A percentile compares a stretch with the other conserved stretches of the same genome.
These are phyloP conservation scores for Metallyticus violacea DNA, from an alignment of 2,888 invertebrate genomes.

Conservation along the genomic window DNA sequence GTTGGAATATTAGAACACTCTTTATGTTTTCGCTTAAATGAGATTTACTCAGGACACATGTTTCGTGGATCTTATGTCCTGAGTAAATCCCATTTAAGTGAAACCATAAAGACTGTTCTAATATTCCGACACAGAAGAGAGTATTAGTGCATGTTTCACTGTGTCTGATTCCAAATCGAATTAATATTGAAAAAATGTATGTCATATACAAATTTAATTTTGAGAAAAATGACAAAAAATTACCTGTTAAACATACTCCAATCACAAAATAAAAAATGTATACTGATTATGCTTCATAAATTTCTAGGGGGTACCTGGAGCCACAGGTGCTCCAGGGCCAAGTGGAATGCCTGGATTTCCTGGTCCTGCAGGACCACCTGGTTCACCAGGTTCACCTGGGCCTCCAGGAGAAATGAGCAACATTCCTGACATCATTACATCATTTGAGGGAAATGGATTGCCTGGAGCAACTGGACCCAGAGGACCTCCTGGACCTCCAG, in stretches of 20 bases:
- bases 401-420: conserved; percentile 41
- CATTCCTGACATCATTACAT: conserved; percentile 21
- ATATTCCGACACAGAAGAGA: too few relatives aligned
- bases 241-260: neutral
- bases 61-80: too few relatives aligned
- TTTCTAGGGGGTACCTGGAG: conserved; percentile 43
- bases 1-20: too few relatives aligned
- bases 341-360: conserved; percentile 48
- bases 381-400: conserved; percentile 50
- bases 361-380: conserved; percentile 45
- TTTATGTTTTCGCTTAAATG: too few relatives aligned
- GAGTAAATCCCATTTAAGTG: too few relatives aligned
- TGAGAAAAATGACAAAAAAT: too few relatives aligned
- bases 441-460: conserved; percentile 39
- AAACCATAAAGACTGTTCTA: too few relatives aligned
- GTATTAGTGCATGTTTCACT: too few relatives aligned
- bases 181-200: too few relatives aligned
- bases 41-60: too few relatives aligned
- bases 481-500: conserved; percentile 56
- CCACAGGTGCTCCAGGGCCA: conserved; percentile 45
- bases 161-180: too few relatives aligned
- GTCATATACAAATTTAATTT: too few relatives aligned
- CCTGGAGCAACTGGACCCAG: conserved; percentile 53
- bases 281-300: neutral
- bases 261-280: neutral